Conservation (phyloP, 2,797 vertebrate genomes). For the Oreochromis mossambicus region DNA sequence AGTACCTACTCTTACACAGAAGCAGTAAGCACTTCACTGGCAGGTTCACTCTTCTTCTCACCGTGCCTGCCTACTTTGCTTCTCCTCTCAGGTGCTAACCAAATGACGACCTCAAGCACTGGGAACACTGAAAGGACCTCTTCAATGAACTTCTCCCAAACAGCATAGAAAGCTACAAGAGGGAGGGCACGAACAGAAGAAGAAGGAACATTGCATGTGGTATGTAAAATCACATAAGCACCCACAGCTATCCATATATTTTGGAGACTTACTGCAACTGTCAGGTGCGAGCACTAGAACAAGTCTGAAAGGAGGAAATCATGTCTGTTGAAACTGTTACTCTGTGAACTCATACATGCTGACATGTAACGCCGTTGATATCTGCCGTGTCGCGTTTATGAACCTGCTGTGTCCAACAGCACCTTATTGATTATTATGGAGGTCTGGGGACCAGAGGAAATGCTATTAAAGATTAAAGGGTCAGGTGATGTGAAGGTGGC, state of each 20-base stretch:
- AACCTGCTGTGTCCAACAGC: constrained; percentile 42
- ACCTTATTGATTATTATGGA: constrained; percentile 65
- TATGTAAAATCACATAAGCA: constrained; percentile 58
- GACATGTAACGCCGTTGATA: constrained; percentile 20
- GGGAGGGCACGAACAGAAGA: constrained; percentile 72
- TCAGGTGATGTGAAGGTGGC: constrained; percentile 76
- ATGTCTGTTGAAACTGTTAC: background rate
- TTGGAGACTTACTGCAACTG: background rate
- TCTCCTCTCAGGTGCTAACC: constrained; percentile 70
- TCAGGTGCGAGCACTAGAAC: background rate
- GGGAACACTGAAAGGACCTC: constrained; percentile 85
- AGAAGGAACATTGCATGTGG: constrained; percentile 81
- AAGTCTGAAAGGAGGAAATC: background rate
- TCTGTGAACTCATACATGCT: background rate
- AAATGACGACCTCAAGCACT: constrained; percentile 59
- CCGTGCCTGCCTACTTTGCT: constrained; percentile 15
- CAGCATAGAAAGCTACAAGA: constrained; percentile 66
- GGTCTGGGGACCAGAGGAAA: constrained; percentile 65
- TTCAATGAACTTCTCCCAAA: constrained; percentile 73
- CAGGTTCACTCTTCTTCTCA: constrained; percentile 22
- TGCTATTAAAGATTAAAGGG: constrained; percentile 75
- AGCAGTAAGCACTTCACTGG: constrained; percentile 33
- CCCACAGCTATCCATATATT: background rate
- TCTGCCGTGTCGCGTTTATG: constrained; percentile 41
- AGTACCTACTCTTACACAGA: background rate